These are phyloP conservation scores for Strix aluco DNA, from an alignment of 2,113 vertebrate species.

Conservation along the genomic window DNA sequence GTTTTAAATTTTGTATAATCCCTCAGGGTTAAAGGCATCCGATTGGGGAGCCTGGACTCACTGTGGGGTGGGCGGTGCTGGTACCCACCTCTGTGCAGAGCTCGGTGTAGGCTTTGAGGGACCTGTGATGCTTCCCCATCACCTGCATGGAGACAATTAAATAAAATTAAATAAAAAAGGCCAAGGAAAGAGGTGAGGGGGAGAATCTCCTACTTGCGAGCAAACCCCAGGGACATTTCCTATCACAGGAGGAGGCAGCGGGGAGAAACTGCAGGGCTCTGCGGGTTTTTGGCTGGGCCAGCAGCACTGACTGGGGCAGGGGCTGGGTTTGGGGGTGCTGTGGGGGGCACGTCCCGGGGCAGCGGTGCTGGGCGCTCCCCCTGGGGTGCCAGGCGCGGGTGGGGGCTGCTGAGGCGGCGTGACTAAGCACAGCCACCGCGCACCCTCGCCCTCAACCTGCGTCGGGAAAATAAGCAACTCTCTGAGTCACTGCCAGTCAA, in stretches of 20 bases:
- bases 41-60: accelerated
- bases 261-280: accelerated
- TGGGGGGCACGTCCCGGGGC: accelerated
- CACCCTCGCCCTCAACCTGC: background rate
- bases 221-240: background rate
- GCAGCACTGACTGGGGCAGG: no score
- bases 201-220: accelerated
- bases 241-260: accelerated
- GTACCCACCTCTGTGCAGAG: background rate
- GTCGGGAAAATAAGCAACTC: accelerated
- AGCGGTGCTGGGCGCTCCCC: background rate
- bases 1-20: background rate
- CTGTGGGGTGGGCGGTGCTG: background rate
- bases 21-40: no score
- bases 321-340: background rate
- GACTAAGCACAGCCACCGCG: background rate
- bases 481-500: background rate
- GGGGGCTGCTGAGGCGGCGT: background rate
- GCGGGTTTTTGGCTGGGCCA: accelerated
- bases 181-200: background rate
- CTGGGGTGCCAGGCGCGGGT: background rate
- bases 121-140: accelerated
- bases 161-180: accelerated
- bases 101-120: accelerated
- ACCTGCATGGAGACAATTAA: accelerated